Base-by-base conservation (phyloP, 2,888 invertebrate genomes). In the Gibbula magus region DNA sequence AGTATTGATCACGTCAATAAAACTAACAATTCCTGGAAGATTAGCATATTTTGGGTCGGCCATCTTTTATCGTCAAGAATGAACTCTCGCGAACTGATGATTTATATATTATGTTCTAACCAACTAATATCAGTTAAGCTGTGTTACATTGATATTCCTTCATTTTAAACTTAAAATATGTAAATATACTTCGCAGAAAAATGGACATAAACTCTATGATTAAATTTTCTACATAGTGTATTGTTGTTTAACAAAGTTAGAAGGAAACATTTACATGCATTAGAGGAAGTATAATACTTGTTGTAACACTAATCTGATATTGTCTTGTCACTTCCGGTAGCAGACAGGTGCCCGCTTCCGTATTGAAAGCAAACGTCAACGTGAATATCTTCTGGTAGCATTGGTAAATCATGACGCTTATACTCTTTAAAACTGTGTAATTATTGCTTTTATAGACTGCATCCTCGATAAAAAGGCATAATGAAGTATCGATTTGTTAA, bases 1-100 rank as follows among this genome's bases (percentile, higher is more conserved):
- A 45, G 1, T 10, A 45, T 10, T 45, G 45, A 45, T 45, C 45
- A 1, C 13, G 45, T 45, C 45, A 45, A 25, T 10, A 8, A 29
- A 18, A 61, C 89, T 86, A 84, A 90, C 90, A 83, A 90, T 90
- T 81, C 90, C 90, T 20, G 90, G 89, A 53, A 90, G 85, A 86
- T 88, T 90, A 67, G 89, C 89, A 87, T 90, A 90, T 88, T 90
- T 90, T 80, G 90, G 89, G 78, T 90, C 90, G 77, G 90, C 89
- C 89, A 89, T 89, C 70, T 79, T 85, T 76, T 52, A 39, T 39
- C n/a, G 66, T 54, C 10, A 2, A 61, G 61, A 61, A 1, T 61
- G 61, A 7, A 61, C 61, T 61, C 61, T 61, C 61, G 61, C 61
- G 61, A 61, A 61, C 29, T 25, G 25, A 7, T 4, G 18, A 29